phyloP scores from a whole-genome alignment of 2,797 vertebrate genomes.

The Chelmon rostratus region DNA sequence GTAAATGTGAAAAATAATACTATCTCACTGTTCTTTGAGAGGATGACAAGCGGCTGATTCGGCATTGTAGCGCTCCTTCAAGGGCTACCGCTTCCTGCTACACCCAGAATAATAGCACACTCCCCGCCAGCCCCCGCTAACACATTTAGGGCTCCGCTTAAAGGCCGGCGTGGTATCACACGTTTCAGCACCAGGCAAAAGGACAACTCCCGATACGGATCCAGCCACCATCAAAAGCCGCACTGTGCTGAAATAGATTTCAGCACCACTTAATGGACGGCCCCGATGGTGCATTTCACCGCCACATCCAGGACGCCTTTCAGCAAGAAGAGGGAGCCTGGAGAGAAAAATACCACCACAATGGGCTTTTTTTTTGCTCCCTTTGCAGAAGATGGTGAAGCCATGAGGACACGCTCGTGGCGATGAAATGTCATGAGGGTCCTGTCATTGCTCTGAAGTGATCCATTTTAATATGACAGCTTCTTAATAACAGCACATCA shows the following conservation, averaged over 20 bases:
- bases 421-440: conserved; percentile 38
- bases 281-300: conserved; percentile 54
- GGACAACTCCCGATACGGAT: conserved; percentile 55
- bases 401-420: conserved; percentile 19
- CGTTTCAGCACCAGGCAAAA: conserved; percentile 58
- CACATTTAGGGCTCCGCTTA: conserved; percentile 29
- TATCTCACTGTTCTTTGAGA: conserved; percentile 23
- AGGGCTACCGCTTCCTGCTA: conserved; percentile 27
- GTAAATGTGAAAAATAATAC: conserved; percentile 4
- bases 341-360: conserved; percentile 48
- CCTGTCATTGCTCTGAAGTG: conserved; percentile 40
- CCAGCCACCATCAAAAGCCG: conserved; percentile 55
- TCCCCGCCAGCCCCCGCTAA: conserved; percentile 44
- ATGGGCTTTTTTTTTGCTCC: conserved; percentile 3
- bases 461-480: conserved; percentile 2
- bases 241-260: conserved; percentile 66
- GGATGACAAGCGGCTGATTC: conserved; percentile 41
- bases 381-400: conserved; percentile 11
- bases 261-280: conserved; percentile 74
- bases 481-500: conserved; percentile 34
- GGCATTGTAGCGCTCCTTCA: conserved; percentile 24
- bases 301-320: conserved; percentile 39
- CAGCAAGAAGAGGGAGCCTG: conserved; percentile 27
- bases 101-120: conserved; percentile 31
- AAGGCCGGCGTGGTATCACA: conserved; percentile 30